Percentiles rank a stretch among this genome's conserved stretches.
These are phyloP conservation scores for Suricata suricatta DNA, from an alignment of 2,113 vertebrate species.

Conservation along the genomic window DNA sequence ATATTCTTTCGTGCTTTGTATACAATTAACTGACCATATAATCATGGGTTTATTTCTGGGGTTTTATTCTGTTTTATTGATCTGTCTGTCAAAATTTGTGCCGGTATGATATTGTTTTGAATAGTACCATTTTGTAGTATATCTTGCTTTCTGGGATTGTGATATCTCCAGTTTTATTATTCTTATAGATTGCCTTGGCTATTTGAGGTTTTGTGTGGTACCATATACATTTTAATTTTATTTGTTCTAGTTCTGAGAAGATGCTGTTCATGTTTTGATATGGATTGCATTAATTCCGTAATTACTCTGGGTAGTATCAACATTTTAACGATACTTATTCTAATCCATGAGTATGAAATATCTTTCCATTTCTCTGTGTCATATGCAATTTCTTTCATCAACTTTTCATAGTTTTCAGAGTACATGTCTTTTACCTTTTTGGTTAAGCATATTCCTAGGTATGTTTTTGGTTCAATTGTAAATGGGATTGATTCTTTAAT, in stretches of 20 bases:
- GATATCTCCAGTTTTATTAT: neutral
- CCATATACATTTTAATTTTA: neutral
- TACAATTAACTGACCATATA: neutral
- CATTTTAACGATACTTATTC: neutral
- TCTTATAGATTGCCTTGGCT: neutral
- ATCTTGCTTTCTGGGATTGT: neutral
- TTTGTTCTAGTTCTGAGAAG: neutral
- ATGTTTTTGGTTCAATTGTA: neutral
- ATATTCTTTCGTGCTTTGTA: neutral
- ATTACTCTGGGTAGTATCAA: neutral
- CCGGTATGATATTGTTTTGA: neutral
- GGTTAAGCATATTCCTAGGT: neutral
- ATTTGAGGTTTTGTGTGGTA: neutral
- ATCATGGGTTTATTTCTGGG: neutral
- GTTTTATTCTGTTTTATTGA: neutral
- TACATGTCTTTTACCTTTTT: neutral
- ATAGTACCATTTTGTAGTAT: neutral
- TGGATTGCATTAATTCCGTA: neutral
- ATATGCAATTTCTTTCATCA: neutral
- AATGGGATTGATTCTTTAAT: neutral
- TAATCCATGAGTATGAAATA: neutral
- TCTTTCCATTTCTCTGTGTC: neutral
- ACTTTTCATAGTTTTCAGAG: neutral
- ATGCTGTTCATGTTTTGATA: neutral
- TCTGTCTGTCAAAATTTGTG: neutral